Conservation (phyloP, 2,888 invertebrate species). For the Steinernema carpocapsae region DNA sequence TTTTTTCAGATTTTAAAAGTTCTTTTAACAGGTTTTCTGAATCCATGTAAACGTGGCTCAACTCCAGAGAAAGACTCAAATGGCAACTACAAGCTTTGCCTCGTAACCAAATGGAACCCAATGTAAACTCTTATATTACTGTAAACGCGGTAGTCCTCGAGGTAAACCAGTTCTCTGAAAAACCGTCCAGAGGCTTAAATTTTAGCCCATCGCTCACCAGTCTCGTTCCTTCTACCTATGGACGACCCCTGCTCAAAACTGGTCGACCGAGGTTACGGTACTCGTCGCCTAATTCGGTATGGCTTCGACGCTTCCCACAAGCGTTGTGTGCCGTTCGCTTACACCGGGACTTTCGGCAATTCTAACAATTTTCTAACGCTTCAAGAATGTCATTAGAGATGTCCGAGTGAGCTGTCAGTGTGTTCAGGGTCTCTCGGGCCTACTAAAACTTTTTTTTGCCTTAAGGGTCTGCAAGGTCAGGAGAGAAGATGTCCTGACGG, state of each 20-base stretch:
- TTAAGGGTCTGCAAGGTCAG: background rate
- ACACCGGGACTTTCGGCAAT: slow-evolving; percentile 54
- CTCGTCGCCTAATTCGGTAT: slow-evolving; percentile 9
- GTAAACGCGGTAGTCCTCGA: background rate
- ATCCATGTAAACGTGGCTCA: background rate
- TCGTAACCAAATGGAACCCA: background rate
- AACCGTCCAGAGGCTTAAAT: background rate
- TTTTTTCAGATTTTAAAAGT: slow-evolving; percentile 40
- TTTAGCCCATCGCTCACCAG: too few relatives aligned
- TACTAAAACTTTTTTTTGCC: background rate
- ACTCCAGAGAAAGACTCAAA: slow-evolving; percentile 3
- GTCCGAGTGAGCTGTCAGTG: slow-evolving; percentile 35
- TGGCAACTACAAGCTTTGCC: background rate
- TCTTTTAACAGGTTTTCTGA: slow-evolving; percentile 43
- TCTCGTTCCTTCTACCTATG: background rate
- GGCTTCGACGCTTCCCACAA: background rate
- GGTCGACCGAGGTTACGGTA: slow-evolving; percentile 17
- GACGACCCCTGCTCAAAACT: slow-evolving; percentile 5
- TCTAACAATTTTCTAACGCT: slow-evolving; percentile 51
- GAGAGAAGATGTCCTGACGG: slow-evolving; percentile 36
- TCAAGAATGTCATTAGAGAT: slow-evolving; percentile 37
- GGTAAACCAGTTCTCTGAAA: background rate
- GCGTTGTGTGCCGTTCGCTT: slow-evolving; percentile 61
- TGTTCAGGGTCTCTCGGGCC: background rate
- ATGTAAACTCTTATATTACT: background rate